These are phyloP conservation scores for Aleiodes testaceus DNA, from an alignment of 2,888 invertebrate genomes.

Conservation along the genomic window DNA sequence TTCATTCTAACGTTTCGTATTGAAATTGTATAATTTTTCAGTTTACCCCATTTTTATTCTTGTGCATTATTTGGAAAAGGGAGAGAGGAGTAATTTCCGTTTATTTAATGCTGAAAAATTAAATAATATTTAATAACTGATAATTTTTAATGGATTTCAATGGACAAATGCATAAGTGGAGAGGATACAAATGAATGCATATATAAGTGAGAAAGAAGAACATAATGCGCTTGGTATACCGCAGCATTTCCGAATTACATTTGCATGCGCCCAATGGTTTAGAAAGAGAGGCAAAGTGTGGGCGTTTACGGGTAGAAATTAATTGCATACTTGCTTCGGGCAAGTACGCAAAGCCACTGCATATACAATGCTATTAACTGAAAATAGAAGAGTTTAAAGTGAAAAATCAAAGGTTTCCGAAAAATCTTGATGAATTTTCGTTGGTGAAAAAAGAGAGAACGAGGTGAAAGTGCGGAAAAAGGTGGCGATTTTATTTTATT, in stretches of 20 bases:
- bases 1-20: conserved; percentile 11
- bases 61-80: neutral
- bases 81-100: neutral
- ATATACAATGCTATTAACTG: conserved; percentile 12
- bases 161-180: conserved; percentile 32
- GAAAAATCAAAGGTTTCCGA: conserved; percentile 8
- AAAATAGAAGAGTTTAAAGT: neutral
- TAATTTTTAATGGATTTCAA: neutral
- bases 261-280: no score
- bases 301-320: conserved; percentile 65
- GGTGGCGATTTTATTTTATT: neutral
- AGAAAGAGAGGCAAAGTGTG: neutral
- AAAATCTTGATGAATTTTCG: neutral
- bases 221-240: conserved; percentile 68
- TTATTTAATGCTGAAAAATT: no score
- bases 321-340: conserved; percentile 67
- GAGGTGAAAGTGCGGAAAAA: neutral
- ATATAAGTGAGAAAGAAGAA: conserved; percentile 53
- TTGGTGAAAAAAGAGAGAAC: neutral
- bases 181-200: conserved; percentile 43
- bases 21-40: neutral
- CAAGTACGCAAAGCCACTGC: conserved; percentile 63
- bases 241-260: conserved; percentile 64
- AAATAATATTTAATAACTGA: no score
- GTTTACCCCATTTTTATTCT: no score